Percentiles rank a stretch among this genome's conserved stretches.
Conservation (phyloP, 2,888 invertebrate species). For the Noctua janthina region DNA sequence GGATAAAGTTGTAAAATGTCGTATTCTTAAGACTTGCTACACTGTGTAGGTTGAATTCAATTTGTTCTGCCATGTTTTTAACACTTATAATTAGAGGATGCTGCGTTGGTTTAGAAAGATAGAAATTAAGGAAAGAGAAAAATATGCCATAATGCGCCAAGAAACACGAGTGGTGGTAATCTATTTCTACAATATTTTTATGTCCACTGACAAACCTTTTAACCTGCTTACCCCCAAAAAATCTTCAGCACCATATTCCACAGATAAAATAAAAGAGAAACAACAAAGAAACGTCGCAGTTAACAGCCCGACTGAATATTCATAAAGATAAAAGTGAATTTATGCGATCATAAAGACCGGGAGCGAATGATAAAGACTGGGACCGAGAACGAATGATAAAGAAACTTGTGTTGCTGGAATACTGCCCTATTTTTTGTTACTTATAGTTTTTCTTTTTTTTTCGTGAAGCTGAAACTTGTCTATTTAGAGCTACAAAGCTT, state of each 20-base stretch:
- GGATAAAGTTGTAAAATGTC: slow-evolving; percentile 17
- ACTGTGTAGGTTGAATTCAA: background rate
- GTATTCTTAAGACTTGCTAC: slow-evolving; percentile 12
- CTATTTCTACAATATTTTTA: background rate
- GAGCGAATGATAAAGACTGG: slow-evolving; percentile 75
- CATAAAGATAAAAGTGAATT: slow-evolving; percentile 87
- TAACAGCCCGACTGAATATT: slow-evolving; percentile 81
- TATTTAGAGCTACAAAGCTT: background rate
- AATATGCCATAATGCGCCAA: too few relatives aligned
- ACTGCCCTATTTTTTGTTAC: slow-evolving; percentile 63
- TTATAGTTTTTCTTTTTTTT: slow-evolving; percentile 33
- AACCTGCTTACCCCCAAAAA: slow-evolving; percentile 29
- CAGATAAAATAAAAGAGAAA: slow-evolving; percentile 56
- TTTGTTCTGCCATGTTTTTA: background rate
- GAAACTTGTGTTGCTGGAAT: slow-evolving; percentile 75
- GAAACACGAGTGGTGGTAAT: background rate
- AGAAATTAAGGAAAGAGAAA: background rate
- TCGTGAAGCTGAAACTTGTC: background rate
- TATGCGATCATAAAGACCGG: slow-evolving; percentile 82
- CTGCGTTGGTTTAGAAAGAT: background rate
- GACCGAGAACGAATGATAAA: slow-evolving; percentile 76
- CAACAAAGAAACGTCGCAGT: slow-evolving; percentile 63
- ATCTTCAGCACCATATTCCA: slow-evolving; percentile 35
- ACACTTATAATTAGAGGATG: background rate
- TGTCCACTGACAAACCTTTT: slow-evolving; percentile 1